Conservation (phyloP, 2,888 invertebrate species). For the Kuschelorhynchus macadamiae region DNA sequence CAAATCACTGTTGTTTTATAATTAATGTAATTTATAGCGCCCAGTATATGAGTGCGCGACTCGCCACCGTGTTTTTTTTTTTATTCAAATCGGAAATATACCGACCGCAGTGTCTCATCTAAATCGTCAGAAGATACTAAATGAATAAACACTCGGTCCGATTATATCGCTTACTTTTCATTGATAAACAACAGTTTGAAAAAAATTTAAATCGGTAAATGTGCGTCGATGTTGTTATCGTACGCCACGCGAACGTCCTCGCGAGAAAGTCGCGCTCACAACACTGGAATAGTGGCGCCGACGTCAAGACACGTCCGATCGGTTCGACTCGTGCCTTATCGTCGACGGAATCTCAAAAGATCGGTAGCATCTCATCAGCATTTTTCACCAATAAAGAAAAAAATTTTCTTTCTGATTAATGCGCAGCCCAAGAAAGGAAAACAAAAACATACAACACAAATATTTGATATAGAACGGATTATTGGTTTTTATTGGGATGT, state of each 20-base stretch:
- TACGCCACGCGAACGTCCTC: constrained; percentile 53
- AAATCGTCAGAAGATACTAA: constrained; percentile 16
- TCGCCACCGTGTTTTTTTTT: constrained; percentile 5
- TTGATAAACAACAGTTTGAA: constrained; percentile 36
- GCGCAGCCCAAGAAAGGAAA: no score
- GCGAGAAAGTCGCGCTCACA: constrained; percentile 57
- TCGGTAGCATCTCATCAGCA: constrained; percentile 33
- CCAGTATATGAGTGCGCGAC: constrained; percentile 15
- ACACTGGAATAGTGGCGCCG: constrained; percentile 60
- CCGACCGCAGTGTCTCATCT: neutral
- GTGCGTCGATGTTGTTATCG: constrained; percentile 38
- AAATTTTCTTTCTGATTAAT: neutral
- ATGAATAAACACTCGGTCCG: constrained; percentile 18
- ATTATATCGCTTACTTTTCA: constrained; percentile 29
- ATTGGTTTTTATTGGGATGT: no score
- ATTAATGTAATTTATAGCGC: constrained; percentile 22
- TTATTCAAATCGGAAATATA: neutral
- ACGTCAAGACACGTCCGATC: constrained; percentile 59
- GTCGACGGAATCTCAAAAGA: constrained; percentile 43
- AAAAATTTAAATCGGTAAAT: constrained; percentile 39
- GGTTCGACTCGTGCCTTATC: constrained; percentile 56
- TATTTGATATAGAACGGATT: no score
- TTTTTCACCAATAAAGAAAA: constrained; percentile 29
- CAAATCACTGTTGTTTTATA: constrained; percentile 29
- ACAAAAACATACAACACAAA: no score